Evolutionary conservation across 2,888 invertebrate species (phyloP).

Genomic region (Hydrotaea cyrtoneurina): DNA sequence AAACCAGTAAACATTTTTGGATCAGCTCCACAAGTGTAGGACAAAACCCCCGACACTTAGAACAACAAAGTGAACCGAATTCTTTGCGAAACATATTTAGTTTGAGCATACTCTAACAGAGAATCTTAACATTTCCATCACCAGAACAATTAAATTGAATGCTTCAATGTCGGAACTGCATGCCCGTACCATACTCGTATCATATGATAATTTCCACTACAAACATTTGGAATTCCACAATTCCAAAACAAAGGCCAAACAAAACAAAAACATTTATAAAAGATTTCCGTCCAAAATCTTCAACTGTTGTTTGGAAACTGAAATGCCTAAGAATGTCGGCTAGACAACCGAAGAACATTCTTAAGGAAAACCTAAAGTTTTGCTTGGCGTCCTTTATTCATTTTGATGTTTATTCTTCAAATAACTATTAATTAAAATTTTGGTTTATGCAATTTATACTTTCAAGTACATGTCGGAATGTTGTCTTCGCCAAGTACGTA

Average conservation of each 20-base stretch:
- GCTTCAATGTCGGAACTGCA: background rate
- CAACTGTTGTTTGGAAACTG: background rate
- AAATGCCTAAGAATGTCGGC: background rate
- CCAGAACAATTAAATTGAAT: slow-evolving; percentile 11
- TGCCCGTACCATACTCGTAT: slow-evolving; percentile 18
- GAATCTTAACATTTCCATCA: background rate
- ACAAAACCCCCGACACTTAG: no score
- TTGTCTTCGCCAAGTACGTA: background rate
- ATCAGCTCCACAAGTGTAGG: no score
- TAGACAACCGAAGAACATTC: slow-evolving; percentile 11
- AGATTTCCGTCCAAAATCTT: slow-evolving; percentile 22
- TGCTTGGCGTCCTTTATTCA: slow-evolving; percentile 17
- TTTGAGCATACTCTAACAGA: background rate
- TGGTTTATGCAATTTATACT: slow-evolving; percentile 29
- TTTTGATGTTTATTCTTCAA: slow-evolving; percentile 47
- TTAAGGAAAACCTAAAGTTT: background rate
- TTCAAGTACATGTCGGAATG: no score
- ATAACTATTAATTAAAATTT: slow-evolving; percentile 57
- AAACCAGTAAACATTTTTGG: no score
- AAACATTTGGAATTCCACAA: slow-evolving; percentile 17
- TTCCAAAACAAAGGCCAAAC: background rate
- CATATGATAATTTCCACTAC: background rate
- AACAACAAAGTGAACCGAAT: no score
- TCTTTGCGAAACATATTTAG: background rate
- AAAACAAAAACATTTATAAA: slow-evolving; percentile 26